Evolutionary conservation across 2,888 invertebrate species (phyloP).

Genomic region (Cynaeus angustus): DNA sequence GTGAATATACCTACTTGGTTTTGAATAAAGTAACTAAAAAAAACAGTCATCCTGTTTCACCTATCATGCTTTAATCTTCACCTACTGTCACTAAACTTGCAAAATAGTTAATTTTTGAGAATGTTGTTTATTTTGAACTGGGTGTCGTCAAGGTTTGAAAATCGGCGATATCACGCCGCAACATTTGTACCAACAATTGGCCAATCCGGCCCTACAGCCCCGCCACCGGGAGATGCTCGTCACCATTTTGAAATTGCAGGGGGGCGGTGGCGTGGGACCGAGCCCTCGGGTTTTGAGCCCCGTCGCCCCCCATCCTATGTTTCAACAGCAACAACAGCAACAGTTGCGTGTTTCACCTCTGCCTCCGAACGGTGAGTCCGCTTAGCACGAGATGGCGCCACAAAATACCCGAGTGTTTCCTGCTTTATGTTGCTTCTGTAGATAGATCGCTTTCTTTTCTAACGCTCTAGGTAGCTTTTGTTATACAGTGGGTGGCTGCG

Average conservation of each 20-base stretch:
- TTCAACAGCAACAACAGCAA: slow-evolving; percentile 72
- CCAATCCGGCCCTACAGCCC: slow-evolving; percentile 82
- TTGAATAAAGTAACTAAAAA: too few relatives aligned
- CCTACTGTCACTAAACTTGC: background rate
- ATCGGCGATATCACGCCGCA: slow-evolving; percentile 85
- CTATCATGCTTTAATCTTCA: too few relatives aligned
- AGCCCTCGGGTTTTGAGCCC: slow-evolving; percentile 69
- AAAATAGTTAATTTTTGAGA: background rate
- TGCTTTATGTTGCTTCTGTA: slow-evolving; percentile 42
- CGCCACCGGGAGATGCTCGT: slow-evolving; percentile 83
- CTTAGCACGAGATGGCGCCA: slow-evolving; percentile 14
- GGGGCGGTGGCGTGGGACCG: slow-evolving; percentile 62
- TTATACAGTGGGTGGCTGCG: background rate
- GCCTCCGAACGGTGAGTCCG: slow-evolving; percentile 75
- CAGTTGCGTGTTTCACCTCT: slow-evolving; percentile 78
- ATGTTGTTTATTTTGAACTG: background rate
- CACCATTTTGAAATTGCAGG: slow-evolving; percentile 77
- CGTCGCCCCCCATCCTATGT: slow-evolving; percentile 68
- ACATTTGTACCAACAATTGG: slow-evolving; percentile 84
- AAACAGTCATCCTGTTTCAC: too few relatives aligned
- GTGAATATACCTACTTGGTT: too few relatives aligned
- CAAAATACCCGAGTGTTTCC: slow-evolving; percentile 5
- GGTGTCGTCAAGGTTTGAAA: slow-evolving; percentile 75
- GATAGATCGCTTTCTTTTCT: background rate
- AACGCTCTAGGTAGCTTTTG: slow-evolving; percentile 28